phyloP scores from a whole-genome alignment of 2,113 vertebrate species.

The Ptilonorhynchus violaceus region DNA sequence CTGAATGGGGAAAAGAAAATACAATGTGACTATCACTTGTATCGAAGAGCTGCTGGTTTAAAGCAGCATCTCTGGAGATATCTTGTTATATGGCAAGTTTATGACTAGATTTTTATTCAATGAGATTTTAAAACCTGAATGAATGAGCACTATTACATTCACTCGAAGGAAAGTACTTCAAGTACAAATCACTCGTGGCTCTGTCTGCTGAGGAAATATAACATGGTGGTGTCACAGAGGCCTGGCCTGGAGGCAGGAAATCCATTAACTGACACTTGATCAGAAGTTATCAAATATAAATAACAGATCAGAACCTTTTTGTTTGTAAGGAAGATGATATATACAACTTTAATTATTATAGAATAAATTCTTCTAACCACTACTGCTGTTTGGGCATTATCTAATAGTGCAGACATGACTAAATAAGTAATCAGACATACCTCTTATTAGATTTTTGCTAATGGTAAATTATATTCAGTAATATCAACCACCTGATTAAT shows the following conservation, averaged over 20 bases:
- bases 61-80: neutral
- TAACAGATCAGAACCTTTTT: neutral
- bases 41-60: neutral
- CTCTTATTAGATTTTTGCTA: neutral
- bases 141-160: neutral
- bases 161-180: neutral
- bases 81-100: neutral
- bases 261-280: neutral
- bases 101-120: neutral
- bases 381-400: neutral
- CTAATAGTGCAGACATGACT: neutral
- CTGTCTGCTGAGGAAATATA: neutral
- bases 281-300: neutral
- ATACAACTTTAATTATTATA: neutral
- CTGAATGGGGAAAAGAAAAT: slow-evolving; percentile 9
- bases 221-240: neutral
- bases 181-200: neutral
- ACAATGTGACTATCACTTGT: neutral
- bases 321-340: neutral
- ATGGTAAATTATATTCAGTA: neutral
- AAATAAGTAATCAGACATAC: neutral
- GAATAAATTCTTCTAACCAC: neutral
- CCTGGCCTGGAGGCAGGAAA: neutral
- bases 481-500: neutral
- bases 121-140: neutral